Evolutionary conservation across 2,888 invertebrate species (phyloP).

Genomic region (Choristoneura rosaceana): DNA sequence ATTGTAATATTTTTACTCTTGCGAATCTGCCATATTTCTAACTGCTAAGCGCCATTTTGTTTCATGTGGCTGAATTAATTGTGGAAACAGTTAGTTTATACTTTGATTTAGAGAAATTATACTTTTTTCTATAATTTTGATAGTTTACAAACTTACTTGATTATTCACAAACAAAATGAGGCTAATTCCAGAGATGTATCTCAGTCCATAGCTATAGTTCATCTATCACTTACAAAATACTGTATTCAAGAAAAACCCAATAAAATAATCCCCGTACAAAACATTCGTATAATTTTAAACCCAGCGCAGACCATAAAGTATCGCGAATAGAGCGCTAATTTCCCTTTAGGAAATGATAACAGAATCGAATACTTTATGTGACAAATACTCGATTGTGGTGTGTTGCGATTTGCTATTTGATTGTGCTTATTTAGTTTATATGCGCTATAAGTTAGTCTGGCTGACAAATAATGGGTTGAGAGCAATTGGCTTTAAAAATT

Average conservation of each 20-base stretch:
- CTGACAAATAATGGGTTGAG: slow-evolving; percentile 51
- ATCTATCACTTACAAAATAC: no score
- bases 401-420: slow-evolving; percentile 50
- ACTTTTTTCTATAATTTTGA: no score
- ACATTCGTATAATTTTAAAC: neutral
- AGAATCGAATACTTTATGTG: slow-evolving; percentile 58
- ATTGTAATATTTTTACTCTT: no score
- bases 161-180: no score
- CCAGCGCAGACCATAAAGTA: slow-evolving; percentile 27
- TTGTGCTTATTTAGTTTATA: slow-evolving; percentile 65
- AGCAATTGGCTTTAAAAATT: neutral
- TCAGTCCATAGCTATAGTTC: no score
- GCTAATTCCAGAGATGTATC: no score
- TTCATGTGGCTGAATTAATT: no score
- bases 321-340: slow-evolving; percentile 48
- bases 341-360: slow-evolving; percentile 52
- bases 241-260: neutral
- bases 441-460: slow-evolving; percentile 60
- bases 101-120: no score
- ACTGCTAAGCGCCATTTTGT: no score
- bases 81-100: no score
- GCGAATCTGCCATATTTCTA: no score
- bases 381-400: slow-evolving; percentile 57
- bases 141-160: no score
- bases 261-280: neutral